These are phyloP conservation scores for Hydrolagus affinis DNA, from an alignment of 2,113 vertebrate species.

Conservation along the genomic window DNA sequence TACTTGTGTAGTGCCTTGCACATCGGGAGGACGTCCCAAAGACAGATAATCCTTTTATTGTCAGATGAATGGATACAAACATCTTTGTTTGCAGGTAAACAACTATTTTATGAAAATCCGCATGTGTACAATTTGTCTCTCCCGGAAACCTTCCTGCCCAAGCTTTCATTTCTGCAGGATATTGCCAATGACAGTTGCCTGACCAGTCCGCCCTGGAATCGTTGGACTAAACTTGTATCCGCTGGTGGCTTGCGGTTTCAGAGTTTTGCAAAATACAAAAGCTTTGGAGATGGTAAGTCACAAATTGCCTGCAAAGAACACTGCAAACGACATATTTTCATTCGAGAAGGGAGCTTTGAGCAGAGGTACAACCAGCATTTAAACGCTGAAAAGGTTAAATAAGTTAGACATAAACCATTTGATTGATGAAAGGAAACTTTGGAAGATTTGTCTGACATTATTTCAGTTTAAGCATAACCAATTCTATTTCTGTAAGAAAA, in stretches of 20 bases:
- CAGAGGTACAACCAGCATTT: too few relatives aligned
- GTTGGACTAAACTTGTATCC: constrained; percentile 57
- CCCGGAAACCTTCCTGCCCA: constrained; percentile 53
- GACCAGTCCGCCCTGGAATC: constrained; percentile 40
- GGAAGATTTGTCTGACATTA: too few relatives aligned
- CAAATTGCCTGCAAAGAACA: neutral
- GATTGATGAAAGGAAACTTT: too few relatives aligned
- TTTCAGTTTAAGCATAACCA: too few relatives aligned
- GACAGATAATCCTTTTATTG: neutral
- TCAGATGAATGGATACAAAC: neutral
- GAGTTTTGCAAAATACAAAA: constrained; percentile 74
- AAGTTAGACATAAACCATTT: too few relatives aligned
- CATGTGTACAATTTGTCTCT: constrained; percentile 78
- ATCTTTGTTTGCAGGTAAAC: constrained; percentile 56
- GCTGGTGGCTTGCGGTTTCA: constrained; percentile 63
- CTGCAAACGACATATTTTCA: neutral
- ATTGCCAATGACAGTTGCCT: constrained; percentile 56
- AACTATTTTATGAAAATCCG: constrained; percentile 69
- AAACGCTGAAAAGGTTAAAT: too few relatives aligned
- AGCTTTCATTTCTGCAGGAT: constrained; percentile 58
- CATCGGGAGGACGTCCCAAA: too few relatives aligned
- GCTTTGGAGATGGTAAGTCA: constrained; percentile 70
- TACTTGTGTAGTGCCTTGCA: too few relatives aligned
- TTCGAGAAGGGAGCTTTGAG: neutral
- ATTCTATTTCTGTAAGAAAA: too few relatives aligned